Conservation (phyloP, 2,888 invertebrate genomes). For the Philereme transversata region DNA sequence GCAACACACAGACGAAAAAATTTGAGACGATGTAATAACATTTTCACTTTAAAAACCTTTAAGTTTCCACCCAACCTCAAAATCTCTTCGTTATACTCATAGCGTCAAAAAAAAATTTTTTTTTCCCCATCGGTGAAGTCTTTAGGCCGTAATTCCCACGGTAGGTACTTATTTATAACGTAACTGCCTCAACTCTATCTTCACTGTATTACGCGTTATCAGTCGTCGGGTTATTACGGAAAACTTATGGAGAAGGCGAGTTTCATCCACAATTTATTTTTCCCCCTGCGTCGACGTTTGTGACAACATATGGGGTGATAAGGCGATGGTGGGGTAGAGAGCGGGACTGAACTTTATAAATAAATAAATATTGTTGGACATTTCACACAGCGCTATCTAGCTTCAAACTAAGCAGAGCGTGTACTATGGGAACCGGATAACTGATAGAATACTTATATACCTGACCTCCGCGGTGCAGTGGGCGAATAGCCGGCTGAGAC, state of each 20-base stretch:
- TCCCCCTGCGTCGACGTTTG: conserved; percentile 44
- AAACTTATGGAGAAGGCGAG: conserved; percentile 42
- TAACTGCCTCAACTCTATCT: conserved; percentile 23
- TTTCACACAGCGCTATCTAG: too few species aligned
- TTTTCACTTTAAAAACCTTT: too few species aligned
- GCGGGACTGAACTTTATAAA: conserved; percentile 34
- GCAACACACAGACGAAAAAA: too few species aligned
- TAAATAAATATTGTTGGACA: too few species aligned
- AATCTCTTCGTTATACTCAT: too few species aligned
- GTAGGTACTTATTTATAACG: neutral
- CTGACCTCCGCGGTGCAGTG: too few species aligned
- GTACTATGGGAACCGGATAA: too few species aligned
- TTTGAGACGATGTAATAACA: too few species aligned
- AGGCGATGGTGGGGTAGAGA: conserved; percentile 6
- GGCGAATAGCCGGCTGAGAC: too few species aligned
- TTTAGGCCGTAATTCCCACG: neutral
- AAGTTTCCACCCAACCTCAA: too few species aligned
- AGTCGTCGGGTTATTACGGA: conserved; percentile 31
- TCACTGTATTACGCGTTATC: conserved; percentile 32
- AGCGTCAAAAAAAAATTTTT: neutral
- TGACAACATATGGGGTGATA: conserved; percentile 57
- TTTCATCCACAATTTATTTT: conserved; percentile 60
- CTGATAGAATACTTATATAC: too few species aligned
- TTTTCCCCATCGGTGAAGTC: neutral
- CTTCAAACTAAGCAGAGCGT: too few species aligned